A percentile compares a stretch with the other conserved stretches of the same genome.
Evolutionary conservation across 2,888 invertebrate genomes (phyloP).

Genomic region (Cephonodes hylas): DNA sequence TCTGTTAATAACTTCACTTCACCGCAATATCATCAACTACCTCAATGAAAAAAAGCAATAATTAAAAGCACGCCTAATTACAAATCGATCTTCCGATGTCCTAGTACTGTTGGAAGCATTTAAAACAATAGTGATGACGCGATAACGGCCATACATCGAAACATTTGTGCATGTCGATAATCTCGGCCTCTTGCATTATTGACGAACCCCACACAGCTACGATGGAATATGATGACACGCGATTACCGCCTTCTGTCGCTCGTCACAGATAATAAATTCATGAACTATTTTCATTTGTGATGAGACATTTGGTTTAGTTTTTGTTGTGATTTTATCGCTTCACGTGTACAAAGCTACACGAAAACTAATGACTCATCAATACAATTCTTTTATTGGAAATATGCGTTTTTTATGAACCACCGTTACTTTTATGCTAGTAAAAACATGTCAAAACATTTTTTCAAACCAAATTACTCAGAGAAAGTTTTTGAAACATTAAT

Average conservation of each 20-base stretch:
- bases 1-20: background rate
- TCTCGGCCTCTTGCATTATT: conserved; percentile 74
- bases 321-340: conserved; percentile 30
- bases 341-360: conserved; percentile 32
- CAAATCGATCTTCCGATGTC: conserved; percentile 59
- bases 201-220: conserved; percentile 61
- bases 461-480: too few species aligned
- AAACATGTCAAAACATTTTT: background rate
- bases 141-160: conserved; percentile 67
- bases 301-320: conserved; percentile 53
- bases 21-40: background rate
- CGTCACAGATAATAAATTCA: conserved; percentile 65
- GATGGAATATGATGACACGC: conserved; percentile 75
- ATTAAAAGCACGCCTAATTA: conserved; percentile 38
- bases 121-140: conserved; percentile 69
- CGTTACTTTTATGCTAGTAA: too few species aligned
- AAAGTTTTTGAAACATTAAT: background rate
- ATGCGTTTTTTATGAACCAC: too few species aligned
- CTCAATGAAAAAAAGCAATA: conserved; percentile 27
- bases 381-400: too few species aligned
- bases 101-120: conserved; percentile 56
- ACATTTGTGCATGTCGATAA: conserved; percentile 76
- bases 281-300: conserved; percentile 59
- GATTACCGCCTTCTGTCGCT: conserved; percentile 59
- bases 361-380: background rate